Conservation (phyloP, 2,888 invertebrate species). For the Eudemis profundana region DNA sequence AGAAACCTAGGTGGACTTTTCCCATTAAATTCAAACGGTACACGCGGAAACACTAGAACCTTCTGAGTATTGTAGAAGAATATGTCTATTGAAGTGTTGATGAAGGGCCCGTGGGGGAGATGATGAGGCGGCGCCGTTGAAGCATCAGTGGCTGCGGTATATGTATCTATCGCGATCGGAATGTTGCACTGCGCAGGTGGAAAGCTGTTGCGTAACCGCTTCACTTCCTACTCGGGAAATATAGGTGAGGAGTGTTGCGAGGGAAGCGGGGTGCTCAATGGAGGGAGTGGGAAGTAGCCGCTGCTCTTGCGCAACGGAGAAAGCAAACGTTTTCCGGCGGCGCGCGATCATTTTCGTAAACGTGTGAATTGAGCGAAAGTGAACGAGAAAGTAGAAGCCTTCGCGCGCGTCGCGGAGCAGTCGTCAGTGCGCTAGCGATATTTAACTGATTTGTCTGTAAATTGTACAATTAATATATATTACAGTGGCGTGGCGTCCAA, state of each 20-base stretch:
- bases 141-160: conserved; percentile 34
- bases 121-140: conserved; percentile 37
- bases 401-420: conserved; percentile 30
- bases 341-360: conserved; percentile 82
- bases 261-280: conserved; percentile 47
- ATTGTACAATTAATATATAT: background rate
- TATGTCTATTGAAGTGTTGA: background rate
- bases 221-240: conserved; percentile 78
- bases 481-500: too few relatives aligned
- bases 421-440: conserved; percentile 6
- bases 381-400: conserved; percentile 69
- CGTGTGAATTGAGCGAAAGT: conserved; percentile 84
- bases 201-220: conserved; percentile 72
- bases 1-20: too few relatives aligned
- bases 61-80: background rate
- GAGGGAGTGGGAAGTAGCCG: conserved; percentile 72
- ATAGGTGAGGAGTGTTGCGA: conserved; percentile 76
- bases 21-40: background rate
- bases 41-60: background rate
- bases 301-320: conserved; percentile 79
- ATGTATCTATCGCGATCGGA: conserved; percentile 52
- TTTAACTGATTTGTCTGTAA: conserved; percentile 1
- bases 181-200: conserved; percentile 62
- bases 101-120: conserved; percentile 7
- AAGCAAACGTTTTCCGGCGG: conserved; percentile 79